Percentiles rank a stretch among this genome's conserved stretches.
phyloP scores from a whole-genome alignment of 2,113 vertebrate genomes.

The Recurvirostra avosetta region DNA sequence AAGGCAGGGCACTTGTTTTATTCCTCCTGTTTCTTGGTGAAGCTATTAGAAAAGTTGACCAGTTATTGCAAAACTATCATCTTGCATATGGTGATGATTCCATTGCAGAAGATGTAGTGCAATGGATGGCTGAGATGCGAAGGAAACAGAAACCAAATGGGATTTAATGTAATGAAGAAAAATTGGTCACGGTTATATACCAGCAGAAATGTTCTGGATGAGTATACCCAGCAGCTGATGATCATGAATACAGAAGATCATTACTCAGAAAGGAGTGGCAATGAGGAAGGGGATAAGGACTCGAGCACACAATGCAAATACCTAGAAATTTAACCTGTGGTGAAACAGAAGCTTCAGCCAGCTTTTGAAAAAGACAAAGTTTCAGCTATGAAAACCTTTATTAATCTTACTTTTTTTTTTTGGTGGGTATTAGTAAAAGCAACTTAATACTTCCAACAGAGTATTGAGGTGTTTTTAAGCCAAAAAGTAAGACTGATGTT shows the following conservation, averaged over 20 bases:
- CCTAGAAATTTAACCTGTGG: not conserved
- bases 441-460: not conserved
- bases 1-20: not conserved
- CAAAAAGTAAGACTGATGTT: not conserved
- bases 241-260: not conserved
- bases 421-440: not conserved
- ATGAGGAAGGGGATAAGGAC: not conserved
- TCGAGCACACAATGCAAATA: not conserved
- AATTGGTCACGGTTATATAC: not conserved
- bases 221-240: not conserved
- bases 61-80: not conserved
- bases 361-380: not conserved
- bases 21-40: not conserved
- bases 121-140: not conserved
- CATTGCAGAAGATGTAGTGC: not conserved
- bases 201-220: not conserved
- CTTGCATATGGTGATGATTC: not conserved
- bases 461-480: not conserved
- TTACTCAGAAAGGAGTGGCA: not conserved
- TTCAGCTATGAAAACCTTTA: not conserved
- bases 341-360: not conserved
- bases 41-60: not conserved
- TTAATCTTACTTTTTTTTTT: not conserved
- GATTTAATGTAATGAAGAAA: not conserved
- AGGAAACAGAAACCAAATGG: not conserved